Base-by-base conservation (phyloP, 1,140 invertebrate species). In the Ceratoteleas bidentatus region DNA sequence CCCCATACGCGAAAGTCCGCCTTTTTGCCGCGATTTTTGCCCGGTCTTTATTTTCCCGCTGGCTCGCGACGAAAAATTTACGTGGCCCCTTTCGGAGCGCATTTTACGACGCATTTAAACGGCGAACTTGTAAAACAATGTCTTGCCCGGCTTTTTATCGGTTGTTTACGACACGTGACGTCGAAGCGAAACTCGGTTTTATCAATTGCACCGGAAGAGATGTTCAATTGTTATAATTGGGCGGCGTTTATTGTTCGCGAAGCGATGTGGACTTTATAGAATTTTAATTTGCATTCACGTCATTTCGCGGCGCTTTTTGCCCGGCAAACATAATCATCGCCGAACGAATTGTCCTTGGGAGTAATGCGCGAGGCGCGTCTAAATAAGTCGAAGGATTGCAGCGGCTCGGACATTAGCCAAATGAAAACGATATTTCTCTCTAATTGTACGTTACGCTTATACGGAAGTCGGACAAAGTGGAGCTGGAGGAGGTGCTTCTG, bases 81-180 rank as follows among this genome's bases (percentile, higher is more conserved):
- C 66, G 64, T 69, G 40, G 40, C 57, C 73, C 49, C 49, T 62
- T 66, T 60, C 57, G 32, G 54, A 38, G 43, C 53, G 54, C 47
- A 76, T 38, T 76, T 76, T 76, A 76, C 50, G 57, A 76, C 73
- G 61, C 54, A 76, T 76, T 76, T 60, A 69, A 76, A 68, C 62
- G n/a, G 73, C 33, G 40, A 76, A 68, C 64, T 68, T 76, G 64
- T 62, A 68, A 68, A 76, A 76, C 73, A 76, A 76, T 68, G 64
- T 68, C 54, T 76, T 69, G 43, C 64, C 73, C 9, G 13, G 57
- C 6, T 62, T 76, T 76, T 69, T 76, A 56, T 69, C 40, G 72
- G 47, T 53, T 60, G 45, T 62, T 76, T 69, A 69, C 49, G 57
- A 69, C 50, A 61, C 40, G 49, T 69, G 54, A 68, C 60, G 64